These are phyloP conservation scores for Sebastolobus alascanus DNA, from an alignment of 2,797 vertebrate species.

Conservation along the genomic window DNA sequence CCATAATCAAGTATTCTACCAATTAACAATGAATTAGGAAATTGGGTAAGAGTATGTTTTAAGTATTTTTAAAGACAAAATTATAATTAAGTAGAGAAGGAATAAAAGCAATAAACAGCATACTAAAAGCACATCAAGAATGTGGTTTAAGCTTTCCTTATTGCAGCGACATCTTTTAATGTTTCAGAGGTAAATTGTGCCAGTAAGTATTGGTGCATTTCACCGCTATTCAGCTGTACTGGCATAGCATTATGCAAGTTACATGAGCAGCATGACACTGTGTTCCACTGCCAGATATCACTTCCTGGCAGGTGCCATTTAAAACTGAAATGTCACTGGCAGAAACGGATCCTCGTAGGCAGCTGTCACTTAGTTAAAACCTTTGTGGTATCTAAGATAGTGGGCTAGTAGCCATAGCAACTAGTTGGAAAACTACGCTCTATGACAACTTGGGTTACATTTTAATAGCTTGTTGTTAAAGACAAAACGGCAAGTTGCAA, in stretches of 20 bases:
- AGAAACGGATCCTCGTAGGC: slow-evolving; percentile 9
- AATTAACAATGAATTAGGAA: no score
- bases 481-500: neutral
- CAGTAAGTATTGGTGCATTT: neutral
- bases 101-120: neutral
- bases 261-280: slow-evolving; percentile 6
- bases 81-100: neutral
- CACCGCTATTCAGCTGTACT: slow-evolving; percentile 1
- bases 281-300: slow-evolving; percentile 13
- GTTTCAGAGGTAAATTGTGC: neutral
- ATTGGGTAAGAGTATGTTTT: neutral
- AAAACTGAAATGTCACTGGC: slow-evolving; percentile 18
- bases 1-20: neutral
- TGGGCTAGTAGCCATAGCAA: neutral
- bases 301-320: slow-evolving; percentile 33
- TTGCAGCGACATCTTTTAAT: neutral
- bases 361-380: slow-evolving; percentile 28
- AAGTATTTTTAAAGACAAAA: neutral
- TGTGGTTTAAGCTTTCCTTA: neutral
- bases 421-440: neutral
- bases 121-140: neutral
- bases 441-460: neutral
- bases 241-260: neutral
- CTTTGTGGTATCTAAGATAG: neutral
- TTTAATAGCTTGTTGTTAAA: neutral